Evolutionary conservation across 2,888 invertebrate genomes (phyloP).

Genomic region (Acanthopleura granulata): DNA sequence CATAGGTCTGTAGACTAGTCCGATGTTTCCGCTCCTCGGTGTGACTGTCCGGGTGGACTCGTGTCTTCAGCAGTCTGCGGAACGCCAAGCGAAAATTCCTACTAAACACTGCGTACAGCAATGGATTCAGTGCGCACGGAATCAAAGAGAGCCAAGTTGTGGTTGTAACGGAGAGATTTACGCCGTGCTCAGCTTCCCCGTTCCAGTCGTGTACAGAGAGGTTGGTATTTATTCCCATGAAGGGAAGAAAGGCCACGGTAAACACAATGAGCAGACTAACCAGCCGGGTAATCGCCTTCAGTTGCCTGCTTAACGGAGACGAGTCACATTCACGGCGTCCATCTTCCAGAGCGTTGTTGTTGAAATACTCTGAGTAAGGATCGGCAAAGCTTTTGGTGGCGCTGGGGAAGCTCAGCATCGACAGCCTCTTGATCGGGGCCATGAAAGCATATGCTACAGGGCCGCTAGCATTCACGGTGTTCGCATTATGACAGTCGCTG

Average conservation of each 20-base stretch:
- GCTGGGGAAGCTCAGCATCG: conserved; percentile 37
- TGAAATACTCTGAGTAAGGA: conserved; percentile 19
- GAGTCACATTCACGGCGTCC: not conserved
- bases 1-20: conserved; percentile 14
- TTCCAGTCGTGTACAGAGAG: not conserved
- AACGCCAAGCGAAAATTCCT: conserved; percentile 31
- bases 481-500: conserved; percentile 22
- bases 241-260: conserved; percentile 32
- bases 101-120: conserved; percentile 39
- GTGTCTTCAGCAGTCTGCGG: conserved; percentile 13
- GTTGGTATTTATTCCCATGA: conserved; percentile 22
- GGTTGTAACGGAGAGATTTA: not conserved
- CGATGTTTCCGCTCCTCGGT: not conserved
- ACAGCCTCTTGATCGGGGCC: conserved; percentile 34
- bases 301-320: conserved; percentile 25
- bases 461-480: conserved; percentile 27
- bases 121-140: conserved; percentile 35
- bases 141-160: conserved; percentile 28
- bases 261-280: conserved; percentile 30
- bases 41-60: conserved; percentile 9
- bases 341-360: conserved; percentile 12
- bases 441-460: conserved; percentile 35
- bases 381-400: conserved; percentile 21
- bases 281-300: conserved; percentile 31
- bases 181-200: not conserved